Evolutionary conservation across 2,113 vertebrate genomes (phyloP), one percentile per base, ranked within the genome.

Genomic region (Nestor notabilis): DNA sequence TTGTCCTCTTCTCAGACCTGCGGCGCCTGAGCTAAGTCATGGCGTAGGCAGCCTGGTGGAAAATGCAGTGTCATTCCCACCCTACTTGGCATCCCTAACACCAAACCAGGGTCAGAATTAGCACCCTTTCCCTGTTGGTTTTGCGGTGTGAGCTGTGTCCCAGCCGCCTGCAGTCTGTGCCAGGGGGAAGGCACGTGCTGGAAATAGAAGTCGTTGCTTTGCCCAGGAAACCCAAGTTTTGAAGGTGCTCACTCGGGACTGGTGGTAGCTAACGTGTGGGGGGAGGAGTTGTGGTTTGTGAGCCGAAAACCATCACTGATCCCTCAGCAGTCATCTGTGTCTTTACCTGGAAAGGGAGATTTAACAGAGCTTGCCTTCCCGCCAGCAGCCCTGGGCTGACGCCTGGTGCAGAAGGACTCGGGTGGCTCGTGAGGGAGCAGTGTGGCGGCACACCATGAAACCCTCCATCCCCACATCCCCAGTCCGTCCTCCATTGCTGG

Each of bases 221-320:
- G 61, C 2, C 1, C 13, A 16, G 41, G n/a, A 79, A 83, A 44
- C 11, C 5, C 8, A 58, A 1, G 18, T 35, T 61, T 33, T 47
- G 17, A 33, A 43, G 15, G 41, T 1, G 1, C 21, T 87, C 7
- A 0, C 17, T 44, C 1, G 4, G 68, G 52, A 68, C 12, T 19
- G 28, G 23, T 31, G 14, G 5, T 65, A 19, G 24, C 17, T 64
- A 19, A 35, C 0, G 5, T 35, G 16, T 1, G 0, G 15, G 25
- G 28, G 18, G n/a, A 37, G 13, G 13, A 60, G 33, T 6, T 39
- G 25, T 65, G 13, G 15, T 35, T 74, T 88, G 41, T 2, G 5
- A 63, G 41, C 35, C 56, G 79, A 46, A 69, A 94, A 69, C 66
- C 19, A 7, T 23, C 0, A 0, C 4, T 78, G 25, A 33, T 56